A percentile compares a stretch with the other conserved stretches of the same genome.
phyloP scores from a whole-genome alignment of 64 coral and sea anemone species.

The Montipora sp. region DNA sequence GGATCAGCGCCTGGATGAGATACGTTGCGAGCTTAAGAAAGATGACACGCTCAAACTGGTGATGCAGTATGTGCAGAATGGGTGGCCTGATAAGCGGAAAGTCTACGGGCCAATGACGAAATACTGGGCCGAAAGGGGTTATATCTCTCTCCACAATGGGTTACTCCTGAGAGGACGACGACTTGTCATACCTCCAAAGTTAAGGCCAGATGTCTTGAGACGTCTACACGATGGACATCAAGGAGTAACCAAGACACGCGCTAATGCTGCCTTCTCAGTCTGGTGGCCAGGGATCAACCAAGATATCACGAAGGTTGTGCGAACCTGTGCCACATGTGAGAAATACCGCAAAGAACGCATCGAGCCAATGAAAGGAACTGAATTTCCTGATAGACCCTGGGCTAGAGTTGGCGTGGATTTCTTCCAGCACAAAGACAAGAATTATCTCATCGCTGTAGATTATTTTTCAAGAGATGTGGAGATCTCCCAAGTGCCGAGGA shows the following conservation, averaged over 20 bases:
- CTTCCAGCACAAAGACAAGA: slow-evolving; percentile 34
- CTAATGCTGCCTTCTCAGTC: too few species aligned
- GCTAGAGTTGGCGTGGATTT: slow-evolving; percentile 40
- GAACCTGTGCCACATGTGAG: too few species aligned
- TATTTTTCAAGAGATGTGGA: slow-evolving; percentile 49
- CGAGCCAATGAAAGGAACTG: neutral
- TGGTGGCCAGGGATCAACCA: too few species aligned
- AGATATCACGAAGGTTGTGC: too few species aligned
- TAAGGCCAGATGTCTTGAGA: too few species aligned
- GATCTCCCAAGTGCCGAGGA: slow-evolving; percentile 32
- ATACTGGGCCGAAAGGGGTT: neutral
- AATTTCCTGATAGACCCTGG: slow-evolving; percentile 16
- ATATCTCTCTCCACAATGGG: neutral
- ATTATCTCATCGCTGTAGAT: slow-evolving; percentile 29
- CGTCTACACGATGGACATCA: too few species aligned
- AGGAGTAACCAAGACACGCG: too few species aligned
- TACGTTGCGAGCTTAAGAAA: slow-evolving; percentile 2
- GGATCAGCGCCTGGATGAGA: slow-evolving; percentile 22
- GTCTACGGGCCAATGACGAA: neutral
- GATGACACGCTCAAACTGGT: slow-evolving; percentile 8
- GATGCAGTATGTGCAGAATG: slow-evolving; percentile 11
- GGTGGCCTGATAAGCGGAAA: neutral
- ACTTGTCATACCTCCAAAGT: neutral
- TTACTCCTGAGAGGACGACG: too few species aligned
- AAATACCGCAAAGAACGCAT: too few species aligned